These are phyloP conservation scores for Theretra japonica DNA, from an alignment of 2,888 invertebrate genomes.

Conservation along the genomic window DNA sequence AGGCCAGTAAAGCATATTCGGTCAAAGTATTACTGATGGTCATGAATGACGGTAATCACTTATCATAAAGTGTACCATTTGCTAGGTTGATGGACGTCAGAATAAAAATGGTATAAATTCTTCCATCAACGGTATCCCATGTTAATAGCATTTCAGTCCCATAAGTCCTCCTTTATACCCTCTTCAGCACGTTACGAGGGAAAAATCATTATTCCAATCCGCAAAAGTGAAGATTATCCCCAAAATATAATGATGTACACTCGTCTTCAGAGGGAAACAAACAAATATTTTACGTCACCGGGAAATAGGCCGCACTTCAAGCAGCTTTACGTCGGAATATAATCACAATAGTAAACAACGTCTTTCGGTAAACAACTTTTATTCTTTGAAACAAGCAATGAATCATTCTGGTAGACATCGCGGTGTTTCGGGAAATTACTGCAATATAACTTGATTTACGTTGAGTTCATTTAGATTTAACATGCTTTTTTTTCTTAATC, in stretches of 20 bases:
- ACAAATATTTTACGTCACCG: conserved; percentile 10
- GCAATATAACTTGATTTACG: conserved; percentile 45
- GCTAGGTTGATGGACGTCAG: too few relatives aligned
- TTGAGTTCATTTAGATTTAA: conserved; percentile 31
- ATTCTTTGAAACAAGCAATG: conserved; percentile 42
- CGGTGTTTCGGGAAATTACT: conserved; percentile 44
- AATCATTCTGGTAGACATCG: conserved; percentile 43
- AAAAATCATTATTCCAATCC: background rate
- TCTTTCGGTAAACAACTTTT: conserved; percentile 16
- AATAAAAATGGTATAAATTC: background rate
- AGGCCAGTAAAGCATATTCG: too few relatives aligned
- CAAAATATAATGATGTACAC: conserved; percentile 7
- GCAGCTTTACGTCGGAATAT: conserved; percentile 18
- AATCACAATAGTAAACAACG: conserved; percentile 20
- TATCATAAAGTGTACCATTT: too few relatives aligned
- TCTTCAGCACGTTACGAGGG: background rate
- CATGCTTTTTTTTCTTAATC: conserved; percentile 19
- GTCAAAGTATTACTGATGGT: too few relatives aligned
- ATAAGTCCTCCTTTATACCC: too few relatives aligned
- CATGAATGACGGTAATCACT: too few relatives aligned
- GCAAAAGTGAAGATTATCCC: background rate
- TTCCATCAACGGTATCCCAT: background rate
- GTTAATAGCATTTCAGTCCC: background rate
- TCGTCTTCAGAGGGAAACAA: conserved; percentile 8
- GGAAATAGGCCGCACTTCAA: conserved; percentile 19